Conservation (phyloP, 2,113 vertebrate species). For the Trinectes maculatus region DNA sequence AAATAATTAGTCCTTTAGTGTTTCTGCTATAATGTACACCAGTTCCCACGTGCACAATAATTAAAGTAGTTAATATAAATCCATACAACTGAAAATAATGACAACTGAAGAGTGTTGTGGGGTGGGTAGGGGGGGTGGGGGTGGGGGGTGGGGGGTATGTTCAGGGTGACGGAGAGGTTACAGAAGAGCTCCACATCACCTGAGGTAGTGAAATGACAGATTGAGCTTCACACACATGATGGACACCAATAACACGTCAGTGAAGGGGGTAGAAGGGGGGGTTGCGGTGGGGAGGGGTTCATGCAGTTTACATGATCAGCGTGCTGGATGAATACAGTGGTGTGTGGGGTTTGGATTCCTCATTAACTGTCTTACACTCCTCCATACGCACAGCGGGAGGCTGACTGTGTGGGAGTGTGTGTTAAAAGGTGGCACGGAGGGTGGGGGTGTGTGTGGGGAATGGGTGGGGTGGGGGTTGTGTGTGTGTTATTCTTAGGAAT, state of each 20-base stretch:
- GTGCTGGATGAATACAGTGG: neutral
- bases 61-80: too few species aligned
- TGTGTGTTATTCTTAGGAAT: conserved; percentile 56
- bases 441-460: too few species aligned
- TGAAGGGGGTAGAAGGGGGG: neutral
- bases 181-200: neutral
- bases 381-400: conserved; percentile 28
- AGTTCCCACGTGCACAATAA: too few species aligned
- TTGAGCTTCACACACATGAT: conserved; percentile 24
- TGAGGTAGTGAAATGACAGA: conserved; percentile 33
- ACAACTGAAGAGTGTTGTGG: conserved; percentile 31
- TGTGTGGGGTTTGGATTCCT: conserved; percentile 5
- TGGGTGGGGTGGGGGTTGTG: too few species aligned
- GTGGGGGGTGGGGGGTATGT: neutral
- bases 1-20: too few species aligned
- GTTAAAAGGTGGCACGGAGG: conserved; percentile 60
- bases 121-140: conserved; percentile 5
- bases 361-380: neutral
- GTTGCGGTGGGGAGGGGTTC: conserved; percentile 4
- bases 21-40: too few species aligned
- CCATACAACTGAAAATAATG: too few species aligned
- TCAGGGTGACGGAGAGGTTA: conserved; percentile 24
- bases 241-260: conserved; percentile 2
- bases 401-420: conserved; percentile 34
- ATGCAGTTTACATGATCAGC: conserved; percentile 26